Conservation (phyloP, 2,113 vertebrate species). For the Pipa parva region DNA sequence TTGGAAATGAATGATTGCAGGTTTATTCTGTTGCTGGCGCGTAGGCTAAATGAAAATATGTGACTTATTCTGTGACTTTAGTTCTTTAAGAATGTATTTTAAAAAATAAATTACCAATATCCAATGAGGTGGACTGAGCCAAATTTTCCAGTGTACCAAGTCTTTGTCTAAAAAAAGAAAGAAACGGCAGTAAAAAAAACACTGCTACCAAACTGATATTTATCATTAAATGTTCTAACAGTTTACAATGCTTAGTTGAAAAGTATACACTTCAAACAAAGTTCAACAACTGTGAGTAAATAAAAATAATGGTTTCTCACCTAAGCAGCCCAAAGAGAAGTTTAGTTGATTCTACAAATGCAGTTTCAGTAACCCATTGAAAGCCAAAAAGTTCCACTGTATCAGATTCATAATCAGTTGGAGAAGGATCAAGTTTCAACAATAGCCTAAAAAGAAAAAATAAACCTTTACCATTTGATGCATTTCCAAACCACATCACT, state of each 20-base stretch:
- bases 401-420: slow-evolving; percentile 78
- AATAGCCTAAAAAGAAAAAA: slow-evolving; percentile 74
- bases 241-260: neutral
- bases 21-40: too few relatives aligned
- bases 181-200: neutral
- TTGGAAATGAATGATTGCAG: too few relatives aligned
- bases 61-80: too few relatives aligned
- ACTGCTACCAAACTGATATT: too few relatives aligned
- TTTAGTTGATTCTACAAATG: slow-evolving; percentile 80
- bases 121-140: slow-evolving; percentile 70
- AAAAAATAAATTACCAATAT: slow-evolving; percentile 81
- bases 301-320: slow-evolving; percentile 52
- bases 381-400: slow-evolving; percentile 87
- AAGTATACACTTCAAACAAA: slow-evolving; percentile 17
- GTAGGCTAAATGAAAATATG: too few relatives aligned
- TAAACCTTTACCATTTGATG: slow-evolving; percentile 33
- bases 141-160: slow-evolving; percentile 77
- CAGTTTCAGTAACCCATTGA: slow-evolving; percentile 86
- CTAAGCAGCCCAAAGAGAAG: slow-evolving; percentile 88
- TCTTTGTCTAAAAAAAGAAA: slow-evolving; percentile 74
- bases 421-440: slow-evolving; percentile 83
- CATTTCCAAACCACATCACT: too few relatives aligned
- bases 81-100: too few relatives aligned
- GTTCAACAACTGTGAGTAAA: neutral
- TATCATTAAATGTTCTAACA: too few relatives aligned